A percentile compares a stretch with the other conserved stretches of the same genome.
These are phyloP conservation scores for Pelusios castaneus DNA, from an alignment of 2,113 vertebrate genomes.

Conservation along the genomic window DNA sequence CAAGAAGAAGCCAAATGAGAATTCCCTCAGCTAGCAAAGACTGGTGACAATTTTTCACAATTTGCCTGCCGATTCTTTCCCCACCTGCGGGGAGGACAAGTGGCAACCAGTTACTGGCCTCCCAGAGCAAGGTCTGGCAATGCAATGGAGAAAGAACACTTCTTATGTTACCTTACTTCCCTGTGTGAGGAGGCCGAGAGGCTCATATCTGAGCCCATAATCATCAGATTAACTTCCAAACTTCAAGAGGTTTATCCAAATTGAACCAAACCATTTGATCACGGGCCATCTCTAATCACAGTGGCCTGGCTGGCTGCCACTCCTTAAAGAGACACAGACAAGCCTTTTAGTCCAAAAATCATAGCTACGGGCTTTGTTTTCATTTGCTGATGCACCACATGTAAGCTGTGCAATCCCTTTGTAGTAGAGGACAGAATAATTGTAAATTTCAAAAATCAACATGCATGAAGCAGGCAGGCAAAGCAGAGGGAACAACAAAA, in stretches of 20 bases:
- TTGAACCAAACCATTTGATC: neutral
- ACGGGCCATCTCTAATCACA: neutral
- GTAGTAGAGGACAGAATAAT: neutral
- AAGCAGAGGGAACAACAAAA: neutral
- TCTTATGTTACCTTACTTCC: neutral
- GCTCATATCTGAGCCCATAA: neutral
- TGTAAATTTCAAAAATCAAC: neutral
- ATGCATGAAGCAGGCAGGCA: neutral
- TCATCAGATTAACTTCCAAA: neutral
- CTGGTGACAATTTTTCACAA: neutral
- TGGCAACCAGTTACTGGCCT: fast-evolving
- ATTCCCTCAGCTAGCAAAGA: neutral
- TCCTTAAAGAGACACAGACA: neutral
- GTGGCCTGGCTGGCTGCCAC: neutral
- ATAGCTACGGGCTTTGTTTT: neutral
- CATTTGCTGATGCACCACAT: neutral
- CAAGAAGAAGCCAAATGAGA: neutral
- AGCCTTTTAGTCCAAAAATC: neutral
- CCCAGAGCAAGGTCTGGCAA: neutral
- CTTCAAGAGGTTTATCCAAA: neutral
- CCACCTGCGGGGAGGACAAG: neutral
- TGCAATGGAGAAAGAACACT: neutral
- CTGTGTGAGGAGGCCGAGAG: neutral
- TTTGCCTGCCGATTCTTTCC: neutral
- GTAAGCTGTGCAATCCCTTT: neutral